Evolutionary conservation across 53 echinoderm and acorn worm species (phyloP).

Genomic region (Antedon mediterranea): DNA sequence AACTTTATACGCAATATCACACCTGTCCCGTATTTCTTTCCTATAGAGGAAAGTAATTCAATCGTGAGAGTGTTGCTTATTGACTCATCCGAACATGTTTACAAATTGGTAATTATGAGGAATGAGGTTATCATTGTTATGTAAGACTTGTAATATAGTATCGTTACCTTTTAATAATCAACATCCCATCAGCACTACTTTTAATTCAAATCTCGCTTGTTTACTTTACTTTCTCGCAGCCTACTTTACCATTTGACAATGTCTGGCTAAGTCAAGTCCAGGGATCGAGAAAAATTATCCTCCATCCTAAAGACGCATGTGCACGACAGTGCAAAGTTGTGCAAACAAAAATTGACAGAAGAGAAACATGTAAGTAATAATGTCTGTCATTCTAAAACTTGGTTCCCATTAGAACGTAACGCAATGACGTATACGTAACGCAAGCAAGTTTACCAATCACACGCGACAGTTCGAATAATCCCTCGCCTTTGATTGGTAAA

Average conservation of each 20-base stretch:
- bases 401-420: no score
- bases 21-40: neutral
- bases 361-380: neutral
- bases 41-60: neutral
- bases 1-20: neutral
- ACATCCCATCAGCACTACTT: no score
- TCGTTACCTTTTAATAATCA: neutral
- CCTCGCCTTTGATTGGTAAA: no score
- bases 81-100: neutral
- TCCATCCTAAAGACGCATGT: neutral
- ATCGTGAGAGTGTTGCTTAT: neutral
- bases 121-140: neutral
- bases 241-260: neutral
- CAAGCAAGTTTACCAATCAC: no score
- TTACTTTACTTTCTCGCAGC: neutral
- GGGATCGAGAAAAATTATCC: neutral
- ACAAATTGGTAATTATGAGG: neutral
- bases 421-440: no score
- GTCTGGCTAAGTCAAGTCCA: neutral
- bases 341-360: neutral
- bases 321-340: neutral
- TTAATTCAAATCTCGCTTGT: no score
- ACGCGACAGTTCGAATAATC: no score
- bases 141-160: no score
- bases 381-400: no score